phyloP scores from a whole-genome alignment of 1,140 invertebrate species.

The Hormaphis cornu region DNA sequence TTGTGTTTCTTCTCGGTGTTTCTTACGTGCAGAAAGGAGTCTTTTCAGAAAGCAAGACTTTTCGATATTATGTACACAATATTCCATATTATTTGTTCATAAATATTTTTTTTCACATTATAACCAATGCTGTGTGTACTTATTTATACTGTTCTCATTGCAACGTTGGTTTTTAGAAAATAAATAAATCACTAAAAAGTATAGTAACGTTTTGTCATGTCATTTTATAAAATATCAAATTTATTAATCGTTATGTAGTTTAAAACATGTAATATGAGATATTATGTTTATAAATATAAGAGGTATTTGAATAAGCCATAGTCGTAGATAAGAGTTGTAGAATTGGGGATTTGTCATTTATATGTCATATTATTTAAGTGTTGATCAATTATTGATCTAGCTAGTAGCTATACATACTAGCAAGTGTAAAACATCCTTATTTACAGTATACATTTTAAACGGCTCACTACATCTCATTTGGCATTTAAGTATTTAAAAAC shows the following conservation, averaged over 20 bases:
- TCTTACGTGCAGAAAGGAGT: too few species aligned
- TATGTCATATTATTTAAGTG: neutral
- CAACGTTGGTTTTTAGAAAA: too few species aligned
- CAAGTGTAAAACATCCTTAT: neutral
- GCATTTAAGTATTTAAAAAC: neutral
- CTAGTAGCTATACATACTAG: too few species aligned
- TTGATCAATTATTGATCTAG: neutral
- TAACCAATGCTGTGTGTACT: too few species aligned
- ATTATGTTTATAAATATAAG: slow-evolving; percentile 3
- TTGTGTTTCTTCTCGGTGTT: too few species aligned
- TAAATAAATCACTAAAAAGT: too few species aligned
- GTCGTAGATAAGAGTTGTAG: neutral
- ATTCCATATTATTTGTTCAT: too few species aligned
- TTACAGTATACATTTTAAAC: neutral
- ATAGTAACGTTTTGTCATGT: neutral
- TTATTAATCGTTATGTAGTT: neutral
- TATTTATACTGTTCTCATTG: too few species aligned
- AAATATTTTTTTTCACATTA: too few species aligned
- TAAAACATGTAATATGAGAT: neutral
- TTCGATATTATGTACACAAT: neutral
- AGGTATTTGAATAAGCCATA: slow-evolving; percentile 4
- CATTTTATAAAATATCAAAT: neutral
- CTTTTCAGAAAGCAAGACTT: too few species aligned
- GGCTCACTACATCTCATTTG: neutral
- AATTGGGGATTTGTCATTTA: slow-evolving; percentile 7